Conservation (phyloP, 2,797 vertebrate genomes). For the Natrix natrix region DNA sequence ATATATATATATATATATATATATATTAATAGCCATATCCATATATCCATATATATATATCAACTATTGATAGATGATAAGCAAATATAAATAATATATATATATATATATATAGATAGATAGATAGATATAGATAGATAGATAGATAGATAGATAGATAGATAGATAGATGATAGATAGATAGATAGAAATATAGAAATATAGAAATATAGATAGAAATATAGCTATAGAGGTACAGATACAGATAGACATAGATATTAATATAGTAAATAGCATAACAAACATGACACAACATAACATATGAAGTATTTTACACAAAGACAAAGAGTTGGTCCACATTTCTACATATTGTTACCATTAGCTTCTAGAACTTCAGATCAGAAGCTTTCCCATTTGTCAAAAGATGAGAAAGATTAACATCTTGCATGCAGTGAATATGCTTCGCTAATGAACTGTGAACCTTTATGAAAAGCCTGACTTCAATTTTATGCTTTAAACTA, state of each 20-base stretch:
- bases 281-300: background rate
- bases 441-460: background rate
- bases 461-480: background rate
- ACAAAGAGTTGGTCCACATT: background rate
- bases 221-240: too few relatives aligned
- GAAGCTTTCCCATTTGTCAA: background rate
- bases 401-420: background rate
- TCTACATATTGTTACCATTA: background rate
- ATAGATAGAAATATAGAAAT: too few relatives aligned
- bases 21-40: too few relatives aligned
- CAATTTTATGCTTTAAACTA: background rate
- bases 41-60: too few relatives aligned
- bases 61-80: too few relatives aligned
- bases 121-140: too few relatives aligned
- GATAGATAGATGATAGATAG: too few relatives aligned
- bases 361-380: background rate
- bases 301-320: background rate
- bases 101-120: too few relatives aligned
- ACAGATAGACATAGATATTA: background rate
- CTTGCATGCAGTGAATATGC: background rate
- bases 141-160: too few relatives aligned
- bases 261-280: background rate
- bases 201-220: too few relatives aligned
- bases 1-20: accelerated
- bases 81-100: too few relatives aligned